Evolutionary conservation across 2,797 vertebrate species (phyloP).

Genomic region (Brachyalestes nurse): DNA sequence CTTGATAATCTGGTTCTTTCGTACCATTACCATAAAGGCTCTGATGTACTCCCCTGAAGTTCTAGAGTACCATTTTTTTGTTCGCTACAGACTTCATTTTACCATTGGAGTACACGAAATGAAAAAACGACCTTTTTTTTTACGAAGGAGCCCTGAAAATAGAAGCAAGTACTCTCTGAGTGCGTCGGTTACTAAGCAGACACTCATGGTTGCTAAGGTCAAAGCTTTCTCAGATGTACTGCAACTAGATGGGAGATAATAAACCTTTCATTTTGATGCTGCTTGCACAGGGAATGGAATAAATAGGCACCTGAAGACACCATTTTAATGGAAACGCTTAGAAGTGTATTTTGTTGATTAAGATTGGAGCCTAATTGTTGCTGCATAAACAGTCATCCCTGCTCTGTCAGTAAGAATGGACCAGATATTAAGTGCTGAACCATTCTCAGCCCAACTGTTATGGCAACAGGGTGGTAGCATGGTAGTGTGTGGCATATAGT

Average conservation of each 20-base stretch:
- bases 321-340: neutral
- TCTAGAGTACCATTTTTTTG: neutral
- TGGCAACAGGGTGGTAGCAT: no score
- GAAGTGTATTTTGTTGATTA: no score
- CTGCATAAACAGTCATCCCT: neutral
- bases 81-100: neutral
- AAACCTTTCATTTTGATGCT: slow-evolving; percentile 16
- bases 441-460: no score
- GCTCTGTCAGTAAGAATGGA: no score
- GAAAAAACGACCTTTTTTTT: neutral
- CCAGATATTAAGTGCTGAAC: neutral
- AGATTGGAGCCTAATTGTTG: no score
- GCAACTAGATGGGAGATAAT: slow-evolving; percentile 33
- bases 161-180: neutral
- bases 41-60: neutral
- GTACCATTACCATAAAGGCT: neutral
- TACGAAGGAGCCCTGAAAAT: neutral
- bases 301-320: neutral
- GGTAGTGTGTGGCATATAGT: neutral
- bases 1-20: no score
- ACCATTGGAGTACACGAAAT: neutral
- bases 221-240: slow-evolving; percentile 26
- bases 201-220: slow-evolving; percentile 39
- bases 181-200: slow-evolving; percentile 44
- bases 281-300: neutral